Conservation (phyloP, 2,113 vertebrate species). For the Probosciger aterrimus region DNA sequence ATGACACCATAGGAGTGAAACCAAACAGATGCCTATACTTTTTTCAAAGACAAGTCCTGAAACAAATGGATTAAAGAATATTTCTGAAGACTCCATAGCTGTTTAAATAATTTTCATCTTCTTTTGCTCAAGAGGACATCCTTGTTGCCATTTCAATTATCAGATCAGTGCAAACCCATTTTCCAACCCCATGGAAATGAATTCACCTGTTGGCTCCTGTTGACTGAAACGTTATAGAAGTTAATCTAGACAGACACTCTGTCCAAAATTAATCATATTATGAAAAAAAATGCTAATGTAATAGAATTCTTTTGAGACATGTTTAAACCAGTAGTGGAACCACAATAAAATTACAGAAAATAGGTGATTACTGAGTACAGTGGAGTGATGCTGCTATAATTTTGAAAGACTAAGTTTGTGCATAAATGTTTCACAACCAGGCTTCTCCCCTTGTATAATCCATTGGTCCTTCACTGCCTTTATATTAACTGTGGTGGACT, state of each 20-base stretch:
- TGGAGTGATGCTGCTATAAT: not conserved
- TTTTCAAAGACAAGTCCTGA: not conserved
- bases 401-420: not conserved
- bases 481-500: not conserved
- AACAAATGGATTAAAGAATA: not conserved
- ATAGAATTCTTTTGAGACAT: not conserved
- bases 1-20: not conserved
- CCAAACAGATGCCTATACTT: not conserved
- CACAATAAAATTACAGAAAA: not conserved
- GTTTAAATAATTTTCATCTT: not conserved
- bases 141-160: not conserved
- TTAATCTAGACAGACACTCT: not conserved
- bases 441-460: not conserved
- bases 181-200: not conserved
- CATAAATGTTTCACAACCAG: not conserved
- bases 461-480: not conserved
- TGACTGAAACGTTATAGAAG: not conserved
- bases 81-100: not conserved
- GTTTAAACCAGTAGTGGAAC: not conserved
- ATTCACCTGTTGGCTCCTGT: not conserved
- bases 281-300: not conserved
- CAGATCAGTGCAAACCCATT: not conserved
- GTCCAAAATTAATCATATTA: not conserved
- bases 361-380: not conserved
- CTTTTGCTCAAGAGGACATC: not conserved